Evolutionary conservation across 2,113 vertebrate species (phyloP), one percentile per base, ranked within the genome.

Genomic region (Caretta caretta): DNA sequence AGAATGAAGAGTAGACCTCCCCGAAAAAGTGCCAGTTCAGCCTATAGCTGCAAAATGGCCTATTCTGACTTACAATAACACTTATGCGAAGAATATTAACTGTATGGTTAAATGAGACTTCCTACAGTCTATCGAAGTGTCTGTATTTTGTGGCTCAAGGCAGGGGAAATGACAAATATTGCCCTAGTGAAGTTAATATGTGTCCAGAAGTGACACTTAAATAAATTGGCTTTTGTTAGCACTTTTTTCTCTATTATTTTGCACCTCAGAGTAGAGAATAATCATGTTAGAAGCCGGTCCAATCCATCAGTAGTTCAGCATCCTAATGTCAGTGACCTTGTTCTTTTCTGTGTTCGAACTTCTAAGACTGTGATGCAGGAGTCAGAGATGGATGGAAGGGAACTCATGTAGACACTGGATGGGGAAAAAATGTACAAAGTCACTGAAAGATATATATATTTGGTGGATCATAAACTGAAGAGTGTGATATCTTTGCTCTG

Each of bases 161-260:
- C 53, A 92, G 50, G 12, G 16, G 78, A 84, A 83, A 24, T 78
- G 88, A 88, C 89, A 91, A 97, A 92, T 84, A 81, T 35, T 69
- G 85, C 50, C 42, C 91, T 31, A 83, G 65, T 69, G 81, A 90
- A 90, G 53, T 24, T 94, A 79, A 85, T 95, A 90, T 88, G 59
- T 86, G 88, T 86, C 31, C 87, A 76, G 54, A 93, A 51, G n/a
- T 10, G 65, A n/a, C 51, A 54, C 24, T 76, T 76, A 49, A 93
- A 92, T 51, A 92, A 83, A 49, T 88, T 86, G 51, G 50, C 86
- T 75, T 42, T 79, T 93, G 93, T 80, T 88, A 95, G n/a, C 48
- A 50, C 0, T 1, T 65, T 24, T 88, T 93, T 91, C 80, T 93
- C 75, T 93, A 3, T 86, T 93, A 54, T 54, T 91, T 93, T 89